Conservation (phyloP, 1,140 invertebrate genomes). For the Platyura marginata region DNA sequence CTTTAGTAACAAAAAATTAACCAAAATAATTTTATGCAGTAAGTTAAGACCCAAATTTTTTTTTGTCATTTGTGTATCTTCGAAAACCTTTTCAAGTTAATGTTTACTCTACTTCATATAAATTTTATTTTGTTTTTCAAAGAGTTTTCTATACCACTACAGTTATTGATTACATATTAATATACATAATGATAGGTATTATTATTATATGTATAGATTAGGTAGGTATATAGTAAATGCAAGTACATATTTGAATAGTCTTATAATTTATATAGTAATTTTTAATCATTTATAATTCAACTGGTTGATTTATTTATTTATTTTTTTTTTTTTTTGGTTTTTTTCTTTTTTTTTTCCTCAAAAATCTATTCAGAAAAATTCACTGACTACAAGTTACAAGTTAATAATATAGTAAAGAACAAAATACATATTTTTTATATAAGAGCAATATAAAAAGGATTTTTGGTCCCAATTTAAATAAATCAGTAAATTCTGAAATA, state of each 20-base stretch:
- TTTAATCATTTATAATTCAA: background rate
- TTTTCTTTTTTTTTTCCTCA: background rate
- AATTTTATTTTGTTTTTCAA: too few relatives aligned
- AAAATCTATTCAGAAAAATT: background rate
- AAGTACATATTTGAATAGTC: background rate
- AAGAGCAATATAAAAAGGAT: background rate
- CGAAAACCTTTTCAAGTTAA: too few relatives aligned
- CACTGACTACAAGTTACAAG: background rate
- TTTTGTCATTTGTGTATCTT: too few relatives aligned
- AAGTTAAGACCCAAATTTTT: too few relatives aligned
- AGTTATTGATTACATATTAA: too few relatives aligned
- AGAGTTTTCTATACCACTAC: too few relatives aligned
- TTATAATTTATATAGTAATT: background rate
- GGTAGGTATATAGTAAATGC: background rate
- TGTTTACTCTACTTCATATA: too few relatives aligned
- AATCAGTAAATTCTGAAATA: background rate
- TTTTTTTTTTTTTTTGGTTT: background rate
- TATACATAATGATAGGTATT: too few relatives aligned
- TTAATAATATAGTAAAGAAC: background rate
- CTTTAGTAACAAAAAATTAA: too few relatives aligned
- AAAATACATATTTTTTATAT: background rate
- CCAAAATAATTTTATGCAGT: too few relatives aligned
- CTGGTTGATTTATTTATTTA: background rate
- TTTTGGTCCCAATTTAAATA: background rate
- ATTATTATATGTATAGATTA: too few relatives aligned